Base-by-base conservation (phyloP, 2,797 vertebrate species). In the Aplochiton taeniatus region DNA sequence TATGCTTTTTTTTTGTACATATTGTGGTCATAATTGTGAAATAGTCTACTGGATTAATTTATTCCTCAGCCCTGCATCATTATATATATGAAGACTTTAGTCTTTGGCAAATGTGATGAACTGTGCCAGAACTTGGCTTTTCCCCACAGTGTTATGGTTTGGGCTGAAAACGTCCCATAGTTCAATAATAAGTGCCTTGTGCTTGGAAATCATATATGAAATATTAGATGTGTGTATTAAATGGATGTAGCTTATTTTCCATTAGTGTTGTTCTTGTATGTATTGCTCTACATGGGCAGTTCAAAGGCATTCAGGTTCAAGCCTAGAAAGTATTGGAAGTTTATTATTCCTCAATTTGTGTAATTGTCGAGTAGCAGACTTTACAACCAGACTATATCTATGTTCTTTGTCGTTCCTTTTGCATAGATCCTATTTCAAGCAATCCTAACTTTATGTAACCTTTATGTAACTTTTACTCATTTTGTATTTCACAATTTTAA, bases 341-440 rank as follows among this genome's bases (percentile, higher is more conserved):
- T 9, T 42, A 13, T 31, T 2, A 31, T 13, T 42, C 46, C 9
- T 31, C 14, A 61, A 11, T 10, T 48, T 48, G 1, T 14, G 2
- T 48, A 2, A 11, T 48, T 48, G 13, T 48, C 46, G 46, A 10
- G 13, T 14, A 48, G 46, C 46, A 48, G 46, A 48, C 51, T 12
- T 69, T n/a, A 58, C 52, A 69, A 65, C 42, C 60, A 49, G n/a
- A n/a, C n/a, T n/a, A n/a, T n/a, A n/a, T n/a, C n/a, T n/a, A 63
- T 31, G 58, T 70, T 58, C 55, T 45, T 58, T 11, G 48, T 63
- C 4, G 50, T 70, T 70, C 74, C 65, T 41, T 84, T 90, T 90
- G 87, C 85, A 89, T 92, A 91, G 84, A 83, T 72, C 85, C 81
- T 78, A 71, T 53, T 54, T 42, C 66, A 62, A 48, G 43, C 77